Conservation (phyloP, 1,140 invertebrate species). For the Hirudo medicinalis region DNA sequence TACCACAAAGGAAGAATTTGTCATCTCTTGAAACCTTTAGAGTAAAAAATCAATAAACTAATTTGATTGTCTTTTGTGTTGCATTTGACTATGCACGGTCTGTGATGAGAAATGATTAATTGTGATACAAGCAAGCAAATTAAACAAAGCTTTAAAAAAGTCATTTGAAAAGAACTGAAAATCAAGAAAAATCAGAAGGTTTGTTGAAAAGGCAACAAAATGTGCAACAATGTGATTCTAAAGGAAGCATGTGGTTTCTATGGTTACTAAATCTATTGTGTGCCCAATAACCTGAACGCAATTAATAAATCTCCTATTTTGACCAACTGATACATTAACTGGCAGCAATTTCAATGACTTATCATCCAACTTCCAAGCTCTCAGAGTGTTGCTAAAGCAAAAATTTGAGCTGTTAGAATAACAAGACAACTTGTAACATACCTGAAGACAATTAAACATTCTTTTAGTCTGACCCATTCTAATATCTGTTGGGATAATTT, state of each 20-base stretch:
- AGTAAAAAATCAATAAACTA: conserved; percentile 1
- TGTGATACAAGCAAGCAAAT: conserved; percentile 5
- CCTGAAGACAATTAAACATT: conserved; percentile 39
- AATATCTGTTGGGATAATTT: conserved; percentile 56
- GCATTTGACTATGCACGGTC: background rate
- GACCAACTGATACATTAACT: background rate
- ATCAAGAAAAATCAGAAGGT: background rate
- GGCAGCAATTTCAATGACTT: conserved; percentile 13
- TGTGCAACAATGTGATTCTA: background rate
- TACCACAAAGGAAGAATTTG: conserved; percentile 64
- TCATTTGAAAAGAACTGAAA: background rate
- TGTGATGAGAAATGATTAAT: background rate
- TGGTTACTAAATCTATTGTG: background rate
- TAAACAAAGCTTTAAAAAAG: background rate
- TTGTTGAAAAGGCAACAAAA: background rate
- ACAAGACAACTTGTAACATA: conserved; percentile 24
- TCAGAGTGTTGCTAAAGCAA: background rate
- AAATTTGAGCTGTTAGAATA: background rate
- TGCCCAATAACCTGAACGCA: conserved; percentile 9
- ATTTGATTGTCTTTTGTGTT: background rate
- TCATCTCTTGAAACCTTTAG: conserved; percentile 49
- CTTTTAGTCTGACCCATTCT: conserved; percentile 42
- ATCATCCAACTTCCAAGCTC: conserved; percentile 14
- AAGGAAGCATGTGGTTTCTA: too few species aligned
- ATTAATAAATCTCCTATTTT: conserved; percentile 16